Evolutionary conservation across 2,797 vertebrate genomes (phyloP).

Genomic region (Salmo trutta): DNA sequence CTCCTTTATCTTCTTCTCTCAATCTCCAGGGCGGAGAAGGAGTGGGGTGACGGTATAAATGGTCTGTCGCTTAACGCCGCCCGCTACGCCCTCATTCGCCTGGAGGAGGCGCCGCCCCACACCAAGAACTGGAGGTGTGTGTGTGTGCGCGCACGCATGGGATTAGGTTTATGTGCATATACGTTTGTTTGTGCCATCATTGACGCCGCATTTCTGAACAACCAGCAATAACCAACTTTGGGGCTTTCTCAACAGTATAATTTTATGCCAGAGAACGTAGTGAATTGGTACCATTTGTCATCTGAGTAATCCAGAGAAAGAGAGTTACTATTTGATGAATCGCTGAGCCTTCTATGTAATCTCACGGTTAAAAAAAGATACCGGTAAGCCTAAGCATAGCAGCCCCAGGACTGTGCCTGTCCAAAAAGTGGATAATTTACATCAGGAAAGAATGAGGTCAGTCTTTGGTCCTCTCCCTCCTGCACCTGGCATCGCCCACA

Average conservation of each 20-base stretch:
- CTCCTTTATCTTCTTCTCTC: neutral
- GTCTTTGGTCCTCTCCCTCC: conserved; percentile 4
- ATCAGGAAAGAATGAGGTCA: conserved; percentile 15
- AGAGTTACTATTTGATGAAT: conserved; percentile 50
- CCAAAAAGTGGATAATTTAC: neutral
- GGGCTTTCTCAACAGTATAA: no score
- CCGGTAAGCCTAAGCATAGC: conserved; percentile 4
- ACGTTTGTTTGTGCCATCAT: no score
- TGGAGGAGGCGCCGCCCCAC: conserved; percentile 91
- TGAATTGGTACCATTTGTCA: neutral
- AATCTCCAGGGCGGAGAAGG: conserved; percentile 88
- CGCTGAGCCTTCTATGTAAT: conserved; percentile 53
- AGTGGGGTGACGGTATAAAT: conserved; percentile 95
- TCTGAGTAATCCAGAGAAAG: conserved; percentile 22
- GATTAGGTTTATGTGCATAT: neutral
- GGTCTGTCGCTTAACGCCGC: conserved; percentile 93
- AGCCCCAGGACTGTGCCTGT: neutral
- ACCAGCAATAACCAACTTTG: no score
- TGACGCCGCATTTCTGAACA: no score
- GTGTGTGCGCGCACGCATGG: neutral
- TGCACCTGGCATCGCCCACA: neutral
- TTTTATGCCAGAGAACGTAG: neutral
- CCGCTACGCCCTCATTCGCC: conserved; percentile 89
- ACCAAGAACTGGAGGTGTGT: conserved; percentile 97
- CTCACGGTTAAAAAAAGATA: conserved; percentile 35